A percentile compares a stretch with the other conserved stretches of the same genome.
phyloP scores from a whole-genome alignment of 2,113 vertebrate genomes.

The Stercorarius parasiticus region DNA sequence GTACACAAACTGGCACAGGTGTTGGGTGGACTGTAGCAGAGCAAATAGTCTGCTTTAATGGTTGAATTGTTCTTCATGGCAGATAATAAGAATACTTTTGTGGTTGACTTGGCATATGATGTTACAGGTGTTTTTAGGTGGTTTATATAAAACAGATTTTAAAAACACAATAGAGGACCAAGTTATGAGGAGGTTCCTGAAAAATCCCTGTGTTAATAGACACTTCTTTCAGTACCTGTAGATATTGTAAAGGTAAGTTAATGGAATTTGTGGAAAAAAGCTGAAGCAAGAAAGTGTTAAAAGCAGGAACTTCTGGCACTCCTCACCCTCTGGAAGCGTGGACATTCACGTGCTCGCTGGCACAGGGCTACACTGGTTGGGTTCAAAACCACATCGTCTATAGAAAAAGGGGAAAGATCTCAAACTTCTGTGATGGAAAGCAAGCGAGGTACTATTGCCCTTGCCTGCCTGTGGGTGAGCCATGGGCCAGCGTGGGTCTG shows the following conservation, averaged over 20 bases:
- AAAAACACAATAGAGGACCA: not conserved
- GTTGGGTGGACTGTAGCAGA: not conserved
- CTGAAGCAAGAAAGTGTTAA: not conserved
- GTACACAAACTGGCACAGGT: not conserved
- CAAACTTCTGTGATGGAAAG: not conserved
- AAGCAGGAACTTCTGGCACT: not conserved
- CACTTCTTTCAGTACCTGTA: not conserved
- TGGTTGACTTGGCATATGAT: not conserved
- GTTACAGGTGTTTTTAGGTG: not conserved
- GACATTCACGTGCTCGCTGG: accelerated
- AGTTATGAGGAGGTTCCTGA: not conserved
- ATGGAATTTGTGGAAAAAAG: not conserved
- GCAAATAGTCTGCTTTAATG: not conserved
- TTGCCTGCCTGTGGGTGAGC: not conserved
- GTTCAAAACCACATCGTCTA: not conserved
- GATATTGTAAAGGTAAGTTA: not conserved
- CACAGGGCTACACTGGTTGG: accelerated
- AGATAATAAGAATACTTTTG: not conserved
- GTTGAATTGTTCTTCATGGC: not conserved
- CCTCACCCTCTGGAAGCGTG: accelerated
- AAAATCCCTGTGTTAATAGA: not conserved
- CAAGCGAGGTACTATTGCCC: not conserved
- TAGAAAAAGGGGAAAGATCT: not conserved
- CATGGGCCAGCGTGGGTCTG: not conserved
- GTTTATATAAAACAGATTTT: not conserved